Evolutionary conservation across 1,140 invertebrate species (phyloP).

Genomic region (Nylanderia fulva): DNA sequence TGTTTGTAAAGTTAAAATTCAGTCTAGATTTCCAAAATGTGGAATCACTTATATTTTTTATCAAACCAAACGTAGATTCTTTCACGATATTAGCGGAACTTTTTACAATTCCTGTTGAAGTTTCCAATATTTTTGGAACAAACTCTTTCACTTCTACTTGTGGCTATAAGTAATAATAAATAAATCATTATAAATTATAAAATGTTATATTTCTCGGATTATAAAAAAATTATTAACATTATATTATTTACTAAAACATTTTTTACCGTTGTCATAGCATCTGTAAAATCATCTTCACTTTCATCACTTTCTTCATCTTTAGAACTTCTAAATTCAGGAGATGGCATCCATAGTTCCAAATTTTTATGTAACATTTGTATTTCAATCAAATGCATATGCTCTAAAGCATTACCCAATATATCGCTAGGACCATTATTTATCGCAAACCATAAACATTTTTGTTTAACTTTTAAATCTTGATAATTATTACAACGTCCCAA

Average conservation of each 20-base stretch:
- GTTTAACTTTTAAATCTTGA: conserved; percentile 85
- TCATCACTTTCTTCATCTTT: conserved; percentile 67
- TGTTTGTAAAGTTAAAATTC: conserved; percentile 73
- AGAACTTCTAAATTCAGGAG: conserved; percentile 59
- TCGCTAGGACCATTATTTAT: conserved; percentile 87
- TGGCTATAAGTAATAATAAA: conserved; percentile 75
- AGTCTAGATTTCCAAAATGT: conserved; percentile 83
- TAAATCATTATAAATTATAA: not conserved
- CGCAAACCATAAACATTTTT: conserved; percentile 86
- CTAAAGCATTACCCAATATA: conserved; percentile 86
- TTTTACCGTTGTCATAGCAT: conserved; percentile 79
- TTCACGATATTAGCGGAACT: conserved; percentile 82
- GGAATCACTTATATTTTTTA: conserved; percentile 80
- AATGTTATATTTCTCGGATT: conserved; percentile 15
- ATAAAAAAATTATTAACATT: conserved; percentile 36
- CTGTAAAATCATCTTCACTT: conserved; percentile 80
- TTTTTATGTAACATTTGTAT: conserved; percentile 81
- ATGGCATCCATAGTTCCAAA: conserved; percentile 79
- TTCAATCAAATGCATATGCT: conserved; percentile 83
- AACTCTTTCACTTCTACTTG: conserved; percentile 81
- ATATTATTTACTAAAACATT: not conserved
- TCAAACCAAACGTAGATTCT: conserved; percentile 81
- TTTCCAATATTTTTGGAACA: conserved; percentile 83
- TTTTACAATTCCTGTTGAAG: conserved; percentile 83
- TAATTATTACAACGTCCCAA: conserved; percentile 86